Conservation (phyloP, 1,140 invertebrate genomes). For the Leptopilina clavipes region DNA sequence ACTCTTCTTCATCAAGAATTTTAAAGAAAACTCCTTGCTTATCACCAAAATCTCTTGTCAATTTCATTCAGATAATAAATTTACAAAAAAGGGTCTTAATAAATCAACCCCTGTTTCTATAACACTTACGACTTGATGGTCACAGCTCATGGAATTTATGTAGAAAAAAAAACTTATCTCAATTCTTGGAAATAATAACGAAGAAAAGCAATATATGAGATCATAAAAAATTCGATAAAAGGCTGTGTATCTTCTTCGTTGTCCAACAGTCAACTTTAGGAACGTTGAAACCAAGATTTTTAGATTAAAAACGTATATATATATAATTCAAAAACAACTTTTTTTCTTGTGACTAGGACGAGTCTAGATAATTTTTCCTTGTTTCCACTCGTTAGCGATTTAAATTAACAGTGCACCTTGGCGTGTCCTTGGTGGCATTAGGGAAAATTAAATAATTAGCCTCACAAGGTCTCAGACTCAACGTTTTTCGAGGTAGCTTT, state of each 20-base stretch:
- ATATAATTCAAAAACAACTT: background rate
- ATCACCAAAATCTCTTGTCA: slow-evolving; percentile 34
- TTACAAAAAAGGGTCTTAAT: slow-evolving; percentile 3
- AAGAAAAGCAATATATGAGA: slow-evolving; percentile 30
- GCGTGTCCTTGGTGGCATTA: slow-evolving; percentile 9
- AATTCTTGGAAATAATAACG: slow-evolving; percentile 15
- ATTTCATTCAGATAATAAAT: slow-evolving; percentile 50
- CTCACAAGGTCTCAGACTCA: slow-evolving; percentile 6
- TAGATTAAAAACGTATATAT: background rate
- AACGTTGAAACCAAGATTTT: background rate
- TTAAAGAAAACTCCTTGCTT: slow-evolving; percentile 36
- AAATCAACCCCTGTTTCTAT: background rate
- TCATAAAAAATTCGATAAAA: background rate
- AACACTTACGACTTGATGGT: background rate
- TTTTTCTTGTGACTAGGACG: slow-evolving; percentile 16
- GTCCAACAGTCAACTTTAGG: background rate
- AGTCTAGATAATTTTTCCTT: background rate
- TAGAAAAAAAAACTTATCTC: background rate
- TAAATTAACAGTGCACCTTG: slow-evolving; percentile 22
- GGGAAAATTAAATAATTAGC: slow-evolving; percentile 10
- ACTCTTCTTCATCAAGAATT: slow-evolving; percentile 43
- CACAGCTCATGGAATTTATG: background rate
- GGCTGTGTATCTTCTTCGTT: background rate
- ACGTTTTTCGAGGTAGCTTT: slow-evolving; percentile 6
- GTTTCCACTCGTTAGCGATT: background rate